Evolutionary conservation across 2,797 vertebrate genomes (phyloP), one percentile per base, ranked within the genome.

Genomic region (Cryptoprocta ferox): DNA sequence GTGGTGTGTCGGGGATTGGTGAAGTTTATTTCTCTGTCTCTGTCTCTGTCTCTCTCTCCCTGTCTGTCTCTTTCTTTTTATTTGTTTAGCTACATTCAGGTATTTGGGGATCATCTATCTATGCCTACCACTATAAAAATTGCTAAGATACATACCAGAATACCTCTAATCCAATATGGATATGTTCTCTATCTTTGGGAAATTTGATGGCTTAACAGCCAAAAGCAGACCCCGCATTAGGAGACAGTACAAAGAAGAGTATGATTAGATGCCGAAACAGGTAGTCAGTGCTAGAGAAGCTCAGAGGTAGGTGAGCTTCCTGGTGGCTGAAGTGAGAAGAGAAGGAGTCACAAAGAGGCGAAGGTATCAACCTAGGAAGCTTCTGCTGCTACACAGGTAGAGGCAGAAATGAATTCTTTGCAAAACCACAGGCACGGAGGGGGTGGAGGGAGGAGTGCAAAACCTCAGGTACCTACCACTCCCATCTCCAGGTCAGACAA

Each of bases 51-150:
- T 39, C 2, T 48, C 10, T 14, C 35, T 32, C 32, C n/a, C 15
- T 32, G 5, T 66, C 30, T 19, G 15, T 15, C 5, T 39, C 1
- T 61, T 5, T 13, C 16, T 35, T 2, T 1, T 28, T 1, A 14
- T 24, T 35, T 87, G 28, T 79, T 75, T 42, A 32, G 16, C 42
- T 82, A 19, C 7, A 50, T 56, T 35, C n/a, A 70, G 13, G 1
- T 48, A 45, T 63, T 78, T 30, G 18, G 12, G 32, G 37, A 45
- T 15, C 5, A 5, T 73, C 71, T 78, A 0, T 28, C 50, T 94
- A 28, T 65, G n/a, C 42, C 73, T 56, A 13, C 59, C 6, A 0
- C 32, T 30, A 9, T 80, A 71, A 83, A 37, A 56, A 37, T 53
- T 42, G 13, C 50, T 70, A 15, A 39, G 15, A 11, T 18, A 45